Base-by-base conservation (phyloP, 2,797 vertebrate genomes). In the Anas acuta region DNA sequence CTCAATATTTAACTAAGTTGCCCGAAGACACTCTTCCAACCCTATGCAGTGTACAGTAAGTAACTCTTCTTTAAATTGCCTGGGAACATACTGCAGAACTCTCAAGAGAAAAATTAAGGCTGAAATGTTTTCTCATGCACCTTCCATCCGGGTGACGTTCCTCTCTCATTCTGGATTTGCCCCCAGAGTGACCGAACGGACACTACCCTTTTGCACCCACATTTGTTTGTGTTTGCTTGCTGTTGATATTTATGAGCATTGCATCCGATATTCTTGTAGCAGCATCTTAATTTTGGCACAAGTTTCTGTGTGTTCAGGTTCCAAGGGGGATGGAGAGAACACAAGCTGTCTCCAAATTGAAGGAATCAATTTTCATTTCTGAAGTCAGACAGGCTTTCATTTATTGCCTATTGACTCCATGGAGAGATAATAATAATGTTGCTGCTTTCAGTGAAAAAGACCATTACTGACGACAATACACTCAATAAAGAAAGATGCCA, bases 71-170 rank as follows among this genome's bases (percentile, higher is more conserved):
- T 37, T 26, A 82, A 86, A 51, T 54, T 78, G 30, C 56, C 72
- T 94, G 83, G 69, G 82, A 96, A 90, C 45, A 51, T 33, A 41
- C 45, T 73, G 35, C 58, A 69, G 32, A 62, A 67, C 58, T 96
- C 95, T 93, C 92, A 76, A 70, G 93, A 89, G 47, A 58, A 80
- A 90, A 82, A 72, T 49, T 33, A 72, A 45, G 65, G 61, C 58
- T 85, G 84, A 94, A 93, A 62, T 95, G 95, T 89, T 96, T 97
- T 98, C 88, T 96, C 93, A 96, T 92, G 92, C 91, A 94, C 64
- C 73, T 93, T 94, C 88, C 66, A 65, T 26, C 47, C 0, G 15
- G 84, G 51, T 96, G 93, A 93, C 81, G 77, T 96, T 97, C 93
- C 82, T 93, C 51, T 92, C 61, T 77, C 39, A 1, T 78, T 93